Evolutionary conservation across 2,113 vertebrate species (phyloP).

Genomic region (Merops nubicus): DNA sequence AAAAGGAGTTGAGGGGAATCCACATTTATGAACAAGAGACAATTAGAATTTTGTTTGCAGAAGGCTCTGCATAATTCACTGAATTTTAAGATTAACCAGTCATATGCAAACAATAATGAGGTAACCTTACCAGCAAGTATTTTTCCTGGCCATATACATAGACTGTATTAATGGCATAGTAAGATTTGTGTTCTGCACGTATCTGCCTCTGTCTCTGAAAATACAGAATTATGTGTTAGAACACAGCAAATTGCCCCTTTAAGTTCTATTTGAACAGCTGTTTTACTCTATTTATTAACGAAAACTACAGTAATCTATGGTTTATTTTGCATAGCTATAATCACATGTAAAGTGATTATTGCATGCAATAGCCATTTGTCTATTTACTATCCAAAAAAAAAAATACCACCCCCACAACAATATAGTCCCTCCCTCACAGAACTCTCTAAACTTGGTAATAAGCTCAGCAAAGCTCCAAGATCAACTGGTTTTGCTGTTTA

Average conservation of each 20-base stretch:
- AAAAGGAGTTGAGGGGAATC: not conserved
- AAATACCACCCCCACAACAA: not conserved
- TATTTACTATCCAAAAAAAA: not conserved
- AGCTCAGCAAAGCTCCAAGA: not conserved
- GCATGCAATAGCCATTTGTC: not conserved
- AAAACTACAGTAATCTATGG: not conserved
- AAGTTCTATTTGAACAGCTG: not conserved
- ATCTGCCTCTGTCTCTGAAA: slow-evolving; percentile 84
- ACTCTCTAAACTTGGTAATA: not conserved
- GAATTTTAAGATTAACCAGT: not conserved
- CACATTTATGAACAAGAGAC: not conserved
- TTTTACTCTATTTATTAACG: not conserved
- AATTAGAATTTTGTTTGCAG: not conserved
- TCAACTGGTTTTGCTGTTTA: not conserved
- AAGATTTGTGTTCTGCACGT: slow-evolving; percentile 92
- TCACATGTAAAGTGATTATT: not conserved
- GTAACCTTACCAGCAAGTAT: slow-evolving; percentile 90
- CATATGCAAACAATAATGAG: not conserved
- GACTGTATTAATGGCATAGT: slow-evolving; percentile 94
- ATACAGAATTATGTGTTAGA: slow-evolving; percentile 39
- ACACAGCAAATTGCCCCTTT: not conserved
- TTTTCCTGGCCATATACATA: slow-evolving; percentile 99
- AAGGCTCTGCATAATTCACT: not conserved
- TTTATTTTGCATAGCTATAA: not conserved
- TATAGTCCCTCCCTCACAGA: not conserved